phyloP scores from a whole-genome alignment of 2,888 invertebrate genomes.

The Scaptomyza tumidula region DNA sequence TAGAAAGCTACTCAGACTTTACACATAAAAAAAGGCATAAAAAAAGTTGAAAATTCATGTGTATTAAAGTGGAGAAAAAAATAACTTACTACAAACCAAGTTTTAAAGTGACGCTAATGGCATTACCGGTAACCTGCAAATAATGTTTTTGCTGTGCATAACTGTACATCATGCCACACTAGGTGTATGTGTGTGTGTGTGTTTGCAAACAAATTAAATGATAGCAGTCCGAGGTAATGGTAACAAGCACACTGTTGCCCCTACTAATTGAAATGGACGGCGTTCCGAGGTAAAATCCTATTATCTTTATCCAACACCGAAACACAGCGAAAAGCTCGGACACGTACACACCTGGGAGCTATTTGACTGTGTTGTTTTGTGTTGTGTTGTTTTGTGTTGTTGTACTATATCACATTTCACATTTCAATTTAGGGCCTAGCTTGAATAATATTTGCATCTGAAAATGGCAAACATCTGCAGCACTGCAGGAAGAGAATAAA shows the following conservation, averaged over 20 bases:
- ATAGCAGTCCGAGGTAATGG: slow-evolving; percentile 31
- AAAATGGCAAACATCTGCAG: slow-evolving; percentile 4
- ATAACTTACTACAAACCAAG: too few species aligned
- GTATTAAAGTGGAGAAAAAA: neutral
- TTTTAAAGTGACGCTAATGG: slow-evolving; percentile 5
- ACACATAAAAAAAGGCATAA: slow-evolving; percentile 1
- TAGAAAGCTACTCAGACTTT: slow-evolving; percentile 33
- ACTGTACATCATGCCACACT: slow-evolving; percentile 1
- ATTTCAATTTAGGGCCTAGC: slow-evolving; percentile 31
- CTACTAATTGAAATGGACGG: slow-evolving; percentile 73
- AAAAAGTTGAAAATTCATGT: slow-evolving; percentile 2
- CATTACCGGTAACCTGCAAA: slow-evolving; percentile 23
- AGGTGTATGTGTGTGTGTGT: neutral
- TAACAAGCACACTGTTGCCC: slow-evolving; percentile 16
- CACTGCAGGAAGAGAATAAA: neutral
- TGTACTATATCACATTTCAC: slow-evolving; percentile 11
- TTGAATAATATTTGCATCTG: slow-evolving; percentile 6
- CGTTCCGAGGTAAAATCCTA: slow-evolving; percentile 56
- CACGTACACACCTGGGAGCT: slow-evolving; percentile 28
- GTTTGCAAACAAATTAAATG: slow-evolving; percentile 52
- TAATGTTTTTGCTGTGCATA: neutral
- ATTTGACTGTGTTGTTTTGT: slow-evolving; percentile 18
- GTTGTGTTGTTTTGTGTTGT: too few species aligned
- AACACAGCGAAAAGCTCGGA: neutral
- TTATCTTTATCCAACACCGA: slow-evolving; percentile 55